Percentiles rank a stretch among this genome's conserved stretches.
Evolutionary conservation across 2,113 vertebrate species (phyloP).

Genomic region (Triplophysa dalaica): DNA sequence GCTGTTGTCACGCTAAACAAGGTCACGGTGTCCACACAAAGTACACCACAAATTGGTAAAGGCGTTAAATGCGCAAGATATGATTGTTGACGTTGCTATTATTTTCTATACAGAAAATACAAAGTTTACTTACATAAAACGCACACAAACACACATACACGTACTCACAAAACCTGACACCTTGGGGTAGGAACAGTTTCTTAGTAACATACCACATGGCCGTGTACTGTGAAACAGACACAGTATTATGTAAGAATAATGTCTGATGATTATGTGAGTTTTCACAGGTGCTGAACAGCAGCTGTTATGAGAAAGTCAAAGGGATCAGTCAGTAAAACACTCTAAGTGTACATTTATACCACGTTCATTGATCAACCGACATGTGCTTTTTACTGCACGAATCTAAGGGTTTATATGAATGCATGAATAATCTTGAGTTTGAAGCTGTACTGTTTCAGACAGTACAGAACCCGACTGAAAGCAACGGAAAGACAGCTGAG

Average conservation of each 20-base stretch:
- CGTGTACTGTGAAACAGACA: conserved; percentile 35
- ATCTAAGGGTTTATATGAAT: neutral
- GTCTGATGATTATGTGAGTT: conserved; percentile 20
- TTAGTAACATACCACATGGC: conserved; percentile 12
- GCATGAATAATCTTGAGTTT: neutral
- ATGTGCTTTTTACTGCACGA: neutral
- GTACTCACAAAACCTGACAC: neutral
- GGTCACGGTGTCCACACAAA: conserved; percentile 3
- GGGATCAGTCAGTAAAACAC: neutral
- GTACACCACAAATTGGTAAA: neutral
- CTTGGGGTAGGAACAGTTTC: conserved; percentile 10
- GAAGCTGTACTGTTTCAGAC: neutral
- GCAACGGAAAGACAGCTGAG: conserved; percentile 17
- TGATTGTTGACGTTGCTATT: too few species aligned
- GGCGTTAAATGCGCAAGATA: neutral
- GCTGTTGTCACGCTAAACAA: conserved; percentile 28
- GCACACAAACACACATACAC: neutral
- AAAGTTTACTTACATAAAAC: neutral
- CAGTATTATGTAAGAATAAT: conserved; percentile 38
- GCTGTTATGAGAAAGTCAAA: conserved; percentile 23
- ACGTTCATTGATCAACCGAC: neutral
- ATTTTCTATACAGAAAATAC: neutral
- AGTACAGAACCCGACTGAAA: conserved; percentile 4
- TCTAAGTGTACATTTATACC: neutral
- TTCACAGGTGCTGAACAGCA: conserved; percentile 30